Evolutionary conservation across 2,113 vertebrate species (phyloP).

Genomic region (Microtus pennsylvanicus): DNA sequence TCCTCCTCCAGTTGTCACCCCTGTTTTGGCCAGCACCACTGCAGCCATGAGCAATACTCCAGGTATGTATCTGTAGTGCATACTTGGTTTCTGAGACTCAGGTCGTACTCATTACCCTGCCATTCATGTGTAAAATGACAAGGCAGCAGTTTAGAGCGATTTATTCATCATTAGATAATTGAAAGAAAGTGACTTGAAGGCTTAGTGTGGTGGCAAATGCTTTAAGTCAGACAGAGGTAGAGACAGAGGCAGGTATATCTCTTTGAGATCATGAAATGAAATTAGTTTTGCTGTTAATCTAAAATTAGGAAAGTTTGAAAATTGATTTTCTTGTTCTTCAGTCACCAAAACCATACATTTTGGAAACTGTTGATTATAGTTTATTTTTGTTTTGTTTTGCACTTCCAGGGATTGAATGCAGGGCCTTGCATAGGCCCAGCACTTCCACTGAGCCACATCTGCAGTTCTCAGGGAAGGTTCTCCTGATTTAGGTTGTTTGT

Average conservation of each 20-base stretch:
- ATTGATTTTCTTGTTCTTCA: neutral
- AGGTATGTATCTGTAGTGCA: conserved; percentile 84
- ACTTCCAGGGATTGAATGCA: neutral
- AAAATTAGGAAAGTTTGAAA: conserved; percentile 6
- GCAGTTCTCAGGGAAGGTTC: neutral
- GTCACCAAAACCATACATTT: neutral
- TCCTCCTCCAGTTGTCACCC: conserved; percentile 94
- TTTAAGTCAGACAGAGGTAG: neutral
- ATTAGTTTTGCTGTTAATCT: conserved; percentile 24
- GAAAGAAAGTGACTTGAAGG: neutral
- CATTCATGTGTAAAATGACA: neutral
- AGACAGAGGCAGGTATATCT: neutral
- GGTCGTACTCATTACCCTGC: accelerated
- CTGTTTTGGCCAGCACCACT: conserved; percentile 92
- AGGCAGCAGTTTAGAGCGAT: neutral
- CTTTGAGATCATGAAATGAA: neutral
- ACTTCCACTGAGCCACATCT: neutral
- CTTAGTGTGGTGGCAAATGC: neutral
- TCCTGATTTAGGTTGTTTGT: neutral
- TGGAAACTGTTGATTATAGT: neutral
- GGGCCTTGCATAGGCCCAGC: neutral
- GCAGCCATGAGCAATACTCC: conserved; percentile 96
- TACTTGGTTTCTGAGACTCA: neutral
- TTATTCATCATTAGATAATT: neutral
- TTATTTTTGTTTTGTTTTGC: neutral